Evolutionary conservation across 1,140 invertebrate species (phyloP).

Genomic region (Coptotermes formosanus): DNA sequence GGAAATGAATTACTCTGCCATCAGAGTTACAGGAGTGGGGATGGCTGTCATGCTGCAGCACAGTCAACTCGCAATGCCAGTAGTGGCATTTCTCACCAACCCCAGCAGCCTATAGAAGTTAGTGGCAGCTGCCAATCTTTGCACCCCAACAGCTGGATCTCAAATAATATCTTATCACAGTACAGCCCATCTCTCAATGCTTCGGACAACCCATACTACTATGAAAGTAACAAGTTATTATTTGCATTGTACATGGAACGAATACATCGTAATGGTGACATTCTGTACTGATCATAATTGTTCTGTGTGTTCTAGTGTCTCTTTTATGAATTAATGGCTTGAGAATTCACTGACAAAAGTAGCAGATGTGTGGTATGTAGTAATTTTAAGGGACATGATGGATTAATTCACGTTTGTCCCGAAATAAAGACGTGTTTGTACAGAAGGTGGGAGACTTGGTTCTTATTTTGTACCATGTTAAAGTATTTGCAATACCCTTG

Average conservation of each 20-base stretch:
- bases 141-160: constrained; percentile 23
- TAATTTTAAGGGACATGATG: no score
- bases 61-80: background rate
- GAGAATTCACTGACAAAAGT: no score
- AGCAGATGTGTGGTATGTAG: no score
- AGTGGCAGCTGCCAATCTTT: background rate
- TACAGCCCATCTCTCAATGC: constrained; percentile 58
- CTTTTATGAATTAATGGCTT: no score
- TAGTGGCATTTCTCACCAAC: background rate
- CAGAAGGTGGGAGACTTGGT: no score
- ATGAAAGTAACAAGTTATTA: constrained; percentile 61
- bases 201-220: constrained; percentile 61
- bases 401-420: no score
- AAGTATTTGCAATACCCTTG: no score
- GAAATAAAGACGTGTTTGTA: no score
- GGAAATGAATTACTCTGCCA: background rate
- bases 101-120: background rate
- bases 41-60: background rate
- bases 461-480: no score
- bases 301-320: no score
- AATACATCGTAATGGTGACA: constrained; percentile 37
- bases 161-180: constrained; percentile 26
- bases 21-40: background rate
- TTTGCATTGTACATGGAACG: constrained; percentile 60
- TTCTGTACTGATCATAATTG: background rate